These are phyloP conservation scores for Cryptophagus acutangulus DNA, from an alignment of 2,888 invertebrate species.

Conservation along the genomic window DNA sequence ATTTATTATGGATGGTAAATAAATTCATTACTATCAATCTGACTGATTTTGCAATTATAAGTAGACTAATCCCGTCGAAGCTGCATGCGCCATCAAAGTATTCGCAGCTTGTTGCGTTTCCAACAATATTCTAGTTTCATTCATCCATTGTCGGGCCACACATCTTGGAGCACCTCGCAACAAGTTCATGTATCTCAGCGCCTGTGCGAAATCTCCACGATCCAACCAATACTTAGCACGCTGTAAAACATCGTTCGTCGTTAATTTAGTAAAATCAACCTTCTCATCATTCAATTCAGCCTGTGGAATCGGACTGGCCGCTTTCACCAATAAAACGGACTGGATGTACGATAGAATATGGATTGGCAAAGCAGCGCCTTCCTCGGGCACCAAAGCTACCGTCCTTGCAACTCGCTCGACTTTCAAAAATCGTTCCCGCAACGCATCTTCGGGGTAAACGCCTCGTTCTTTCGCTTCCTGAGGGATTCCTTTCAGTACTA, in stretches of 20 bases:
- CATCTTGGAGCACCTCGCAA: slow-evolving; percentile 82
- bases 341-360: slow-evolving; percentile 87
- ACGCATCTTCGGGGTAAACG: slow-evolving; percentile 80
- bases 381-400: slow-evolving; percentile 81
- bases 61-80: slow-evolving; percentile 64
- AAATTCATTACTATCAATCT: too few species aligned
- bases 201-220: slow-evolving; percentile 79
- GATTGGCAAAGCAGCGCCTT: slow-evolving; percentile 77
- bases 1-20: too few species aligned
- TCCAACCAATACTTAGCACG: slow-evolving; percentile 89
- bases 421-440: slow-evolving; percentile 78
- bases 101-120: slow-evolving; percentile 90
- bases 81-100: slow-evolving; percentile 83
- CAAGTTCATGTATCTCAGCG: slow-evolving; percentile 81
- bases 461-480: slow-evolving; percentile 71
- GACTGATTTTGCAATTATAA: too few species aligned
- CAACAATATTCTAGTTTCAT: slow-evolving; percentile 73
- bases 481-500: slow-evolving; percentile 74
- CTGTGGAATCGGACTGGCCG: slow-evolving; percentile 63
- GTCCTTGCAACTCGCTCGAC: slow-evolving; percentile 75
- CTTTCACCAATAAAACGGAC: slow-evolving; percentile 72
- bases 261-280: slow-evolving; percentile 67
- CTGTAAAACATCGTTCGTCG: slow-evolving; percentile 84
- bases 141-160: slow-evolving; percentile 82
- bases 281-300: slow-evolving; percentile 69